Evolutionary conservation across 2,797 vertebrate genomes (phyloP).

Genomic region (Mormyrops boulengeri): DNA sequence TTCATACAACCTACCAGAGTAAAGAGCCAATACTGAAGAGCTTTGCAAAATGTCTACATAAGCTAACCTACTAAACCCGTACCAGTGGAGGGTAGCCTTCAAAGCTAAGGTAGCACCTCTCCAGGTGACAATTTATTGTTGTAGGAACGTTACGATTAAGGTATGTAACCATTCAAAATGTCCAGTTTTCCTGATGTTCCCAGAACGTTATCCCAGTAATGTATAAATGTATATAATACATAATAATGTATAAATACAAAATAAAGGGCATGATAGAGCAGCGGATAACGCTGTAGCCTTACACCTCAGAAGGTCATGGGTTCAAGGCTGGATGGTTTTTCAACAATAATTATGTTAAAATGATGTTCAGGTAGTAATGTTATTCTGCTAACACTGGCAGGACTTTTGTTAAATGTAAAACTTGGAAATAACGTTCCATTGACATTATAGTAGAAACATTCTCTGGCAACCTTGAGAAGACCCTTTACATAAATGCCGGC

Average conservation of each 20-base stretch:
- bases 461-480: not conserved
- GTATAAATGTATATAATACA: not conserved
- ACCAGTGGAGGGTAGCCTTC: not conserved
- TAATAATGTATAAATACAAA: not conserved
- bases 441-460: not conserved
- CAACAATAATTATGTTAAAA: not conserved
- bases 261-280: not conserved
- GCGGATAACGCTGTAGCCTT: not conserved
- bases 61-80: not conserved
- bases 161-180: not conserved
- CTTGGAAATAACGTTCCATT: not conserved
- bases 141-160: not conserved
- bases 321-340: not conserved
- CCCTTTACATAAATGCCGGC: not conserved
- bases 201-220: not conserved
- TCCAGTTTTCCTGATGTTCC: not conserved
- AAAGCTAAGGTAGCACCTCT: not conserved
- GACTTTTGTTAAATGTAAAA: not conserved
- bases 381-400: not conserved
- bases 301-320: not conserved
- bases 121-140: not conserved
- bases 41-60: not conserved
- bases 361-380: not conserved
- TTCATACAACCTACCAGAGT: not conserved
- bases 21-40: not conserved